Evolutionary conservation across 37 sponge, comb jelly and placozoan genomes (phyloP).

Genomic region (Tethya wilhelma): DNA sequence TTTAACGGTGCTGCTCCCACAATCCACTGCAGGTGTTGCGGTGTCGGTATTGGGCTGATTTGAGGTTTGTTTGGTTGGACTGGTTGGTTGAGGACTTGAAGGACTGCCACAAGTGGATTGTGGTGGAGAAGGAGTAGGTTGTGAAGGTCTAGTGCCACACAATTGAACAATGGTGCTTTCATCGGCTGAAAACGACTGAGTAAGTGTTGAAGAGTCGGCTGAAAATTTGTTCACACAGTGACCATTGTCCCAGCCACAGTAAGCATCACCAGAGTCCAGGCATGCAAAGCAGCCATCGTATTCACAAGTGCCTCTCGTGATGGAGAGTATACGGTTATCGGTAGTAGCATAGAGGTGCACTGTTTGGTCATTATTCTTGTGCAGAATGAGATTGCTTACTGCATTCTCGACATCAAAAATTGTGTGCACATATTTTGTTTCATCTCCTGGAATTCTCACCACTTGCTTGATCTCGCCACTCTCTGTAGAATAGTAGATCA

Average conservation of each 20-base stretch:
- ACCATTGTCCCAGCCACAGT: conserved; percentile 55
- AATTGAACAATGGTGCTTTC: background rate
- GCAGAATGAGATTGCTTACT: conserved; percentile 20
- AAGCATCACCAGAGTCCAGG: conserved; percentile 56
- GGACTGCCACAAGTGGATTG: conserved; percentile 1
- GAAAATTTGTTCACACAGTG: conserved; percentile 32
- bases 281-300: conserved; percentile 46
- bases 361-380: background rate
- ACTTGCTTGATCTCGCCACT: conserved; percentile 39
- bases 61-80: background rate
- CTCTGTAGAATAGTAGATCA: conserved; percentile 20
- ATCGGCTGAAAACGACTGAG: background rate
- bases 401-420: background rate
- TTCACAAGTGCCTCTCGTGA: conserved; percentile 43
- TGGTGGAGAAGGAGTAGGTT: conserved; percentile 4
- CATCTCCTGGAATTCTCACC: background rate
- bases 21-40: background rate
- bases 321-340: background rate
- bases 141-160: conserved; percentile 7
- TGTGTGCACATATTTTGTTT: background rate
- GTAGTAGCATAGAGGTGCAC: conserved; percentile 41
- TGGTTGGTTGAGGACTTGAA: conserved; percentile 7
- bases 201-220: background rate
- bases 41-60: background rate
- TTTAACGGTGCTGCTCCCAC: background rate